Percentiles rank a stretch among this genome's conserved stretches.
These are phyloP conservation scores for Rhinichthys klamathensis DNA, from an alignment of 2,113 vertebrate species.

Conservation along the genomic window DNA sequence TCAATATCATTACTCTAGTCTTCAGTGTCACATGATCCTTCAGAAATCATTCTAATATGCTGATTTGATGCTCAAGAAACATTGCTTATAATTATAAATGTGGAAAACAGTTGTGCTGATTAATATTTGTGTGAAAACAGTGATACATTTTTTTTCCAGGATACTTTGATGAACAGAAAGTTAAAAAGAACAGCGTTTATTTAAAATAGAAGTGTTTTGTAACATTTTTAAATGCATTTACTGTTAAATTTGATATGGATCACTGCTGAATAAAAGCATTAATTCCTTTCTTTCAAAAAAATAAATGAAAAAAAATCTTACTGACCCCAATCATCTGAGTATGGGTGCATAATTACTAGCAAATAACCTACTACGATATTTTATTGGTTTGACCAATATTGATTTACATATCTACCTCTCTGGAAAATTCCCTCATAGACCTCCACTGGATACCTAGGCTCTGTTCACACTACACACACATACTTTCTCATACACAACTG, in stretches of 20 bases:
- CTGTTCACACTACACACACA: neutral
- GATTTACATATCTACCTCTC: too few relatives aligned
- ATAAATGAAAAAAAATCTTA: neutral
- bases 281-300: neutral
- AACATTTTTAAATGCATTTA: neutral
- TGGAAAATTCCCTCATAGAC: neutral
- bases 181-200: neutral
- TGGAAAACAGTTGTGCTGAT: neutral
- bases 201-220: neutral
- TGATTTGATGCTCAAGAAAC: neutral
- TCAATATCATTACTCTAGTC: too few relatives aligned
- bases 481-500: neutral
- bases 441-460: neutral
- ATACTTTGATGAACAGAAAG: neutral
- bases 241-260: neutral
- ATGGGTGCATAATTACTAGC: neutral
- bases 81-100: neutral
- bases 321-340: neutral
- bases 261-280: neutral
- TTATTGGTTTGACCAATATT: neutral
- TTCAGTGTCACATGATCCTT: too few relatives aligned
- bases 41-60: too few relatives aligned
- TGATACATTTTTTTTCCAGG: neutral
- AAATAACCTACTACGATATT: neutral
- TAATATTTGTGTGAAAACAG: neutral